phyloP scores from a whole-genome alignment of 2,113 vertebrate species.

The Heterocephalus glaber region DNA sequence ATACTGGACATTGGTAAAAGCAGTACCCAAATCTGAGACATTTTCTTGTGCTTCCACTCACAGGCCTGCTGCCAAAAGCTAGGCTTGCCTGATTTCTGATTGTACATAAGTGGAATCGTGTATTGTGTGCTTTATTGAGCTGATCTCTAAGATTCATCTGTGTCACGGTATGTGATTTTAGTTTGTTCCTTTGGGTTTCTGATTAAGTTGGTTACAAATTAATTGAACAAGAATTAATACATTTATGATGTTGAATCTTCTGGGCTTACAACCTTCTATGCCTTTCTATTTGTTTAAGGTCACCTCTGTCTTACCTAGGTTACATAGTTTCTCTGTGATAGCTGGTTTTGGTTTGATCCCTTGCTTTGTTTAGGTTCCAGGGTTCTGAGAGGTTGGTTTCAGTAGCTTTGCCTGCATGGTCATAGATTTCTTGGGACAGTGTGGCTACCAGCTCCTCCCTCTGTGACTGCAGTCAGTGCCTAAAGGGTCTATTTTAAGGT shows the following conservation, averaged over 20 bases:
- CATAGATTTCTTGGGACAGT: neutral
- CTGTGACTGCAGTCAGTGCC: neutral
- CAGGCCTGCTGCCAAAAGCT: neutral
- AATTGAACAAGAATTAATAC: neutral
- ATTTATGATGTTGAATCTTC: neutral
- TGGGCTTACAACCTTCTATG: neutral
- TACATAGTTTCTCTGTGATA: neutral
- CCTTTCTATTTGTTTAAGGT: neutral
- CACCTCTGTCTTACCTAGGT: neutral
- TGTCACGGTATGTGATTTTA: neutral
- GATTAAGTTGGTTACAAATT: neutral
- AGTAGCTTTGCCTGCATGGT: neutral
- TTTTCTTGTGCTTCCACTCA: neutral
- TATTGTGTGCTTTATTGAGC: neutral
- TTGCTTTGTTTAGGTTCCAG: neutral
- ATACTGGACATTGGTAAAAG: neutral
- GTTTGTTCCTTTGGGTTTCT: neutral
- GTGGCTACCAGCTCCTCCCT: neutral
- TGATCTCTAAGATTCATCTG: neutral
- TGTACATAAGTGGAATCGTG: neutral
- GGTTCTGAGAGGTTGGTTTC: neutral
- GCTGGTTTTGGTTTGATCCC: neutral
- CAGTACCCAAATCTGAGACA: neutral
- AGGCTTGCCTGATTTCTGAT: neutral
- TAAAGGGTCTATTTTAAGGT: neutral